Base-by-base conservation (phyloP, 1,140 invertebrate genomes). In the Rhagoletis pomonella region DNA sequence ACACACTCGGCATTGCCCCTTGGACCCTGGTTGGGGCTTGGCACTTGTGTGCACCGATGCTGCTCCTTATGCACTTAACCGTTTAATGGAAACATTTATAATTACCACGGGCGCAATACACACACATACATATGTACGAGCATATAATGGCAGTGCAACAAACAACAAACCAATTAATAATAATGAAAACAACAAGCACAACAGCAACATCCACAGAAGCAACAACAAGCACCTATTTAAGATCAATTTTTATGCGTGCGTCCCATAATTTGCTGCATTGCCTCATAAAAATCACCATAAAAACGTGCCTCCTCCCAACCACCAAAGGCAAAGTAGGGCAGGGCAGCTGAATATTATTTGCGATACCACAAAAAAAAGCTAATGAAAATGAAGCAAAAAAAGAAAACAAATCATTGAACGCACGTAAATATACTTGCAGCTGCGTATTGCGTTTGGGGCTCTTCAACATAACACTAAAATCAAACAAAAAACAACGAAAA, bases 31-130 rank as follows among this genome's bases (percentile, higher is more conserved):
- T 47, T 81, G 69, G 2, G 12, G 73, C 50, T 19, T 12, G 4
- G 39, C 3, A 12, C 44, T 17, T 14, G 39, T 17, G 39, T 73
- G 39, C 42, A 73, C 12, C 67, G n/a, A n/a, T n/a, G n/a, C n/a
- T n/a, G 14, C 50, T 81, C 73, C 6, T 6, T 9, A 81, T 81
- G 73, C 73, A 81, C 73, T 81, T 81, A 81, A 81, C 73, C 73
- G 73, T 81, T 81, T 81, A 81, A 81, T 81, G 19, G 73, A 44
- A 81, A 81, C 73, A 81, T 81, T 81, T 81, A 58, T 81, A 81
- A 81, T 81, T 81, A 81, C 44, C 14, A n/a, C 47, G 19, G 73
- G 73, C 73, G 19, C 67, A 73, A 55, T 55, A 9, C 60, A 62
- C 60, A 3, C 12, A 62, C 60, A 12, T 62, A 14, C 17, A 62